Conservation (phyloP, 1,140 invertebrate genomes). For the Protaetia brevitarsis region DNA sequence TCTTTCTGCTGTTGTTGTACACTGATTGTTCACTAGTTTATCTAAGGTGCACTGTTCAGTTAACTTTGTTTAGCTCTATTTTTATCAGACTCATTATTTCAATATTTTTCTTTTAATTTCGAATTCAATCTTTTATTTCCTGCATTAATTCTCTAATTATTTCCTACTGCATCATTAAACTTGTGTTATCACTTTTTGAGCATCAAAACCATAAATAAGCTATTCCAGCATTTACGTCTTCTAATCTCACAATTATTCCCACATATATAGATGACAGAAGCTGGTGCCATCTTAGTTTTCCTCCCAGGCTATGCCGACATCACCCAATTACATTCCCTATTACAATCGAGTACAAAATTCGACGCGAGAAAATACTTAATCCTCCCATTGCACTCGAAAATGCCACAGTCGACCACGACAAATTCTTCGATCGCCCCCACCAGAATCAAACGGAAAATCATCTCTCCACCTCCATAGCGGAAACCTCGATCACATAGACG, state of each 20-base stretch:
- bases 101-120: too few species aligned
- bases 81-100: too few species aligned
- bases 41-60: too few species aligned
- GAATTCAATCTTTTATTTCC: too few species aligned
- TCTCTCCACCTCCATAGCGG: slow-evolving; percentile 81
- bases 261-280: slow-evolving; percentile 34
- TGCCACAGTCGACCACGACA: slow-evolving; percentile 71
- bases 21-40: too few species aligned
- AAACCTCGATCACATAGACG: slow-evolving; percentile 91
- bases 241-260: slow-evolving; percentile 19
- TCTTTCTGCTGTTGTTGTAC: too few species aligned
- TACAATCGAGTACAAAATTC: slow-evolving; percentile 50
- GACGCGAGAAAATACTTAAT: slow-evolving; percentile 56
- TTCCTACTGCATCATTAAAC: too few species aligned
- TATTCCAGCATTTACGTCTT: not conserved
- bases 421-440: slow-evolving; percentile 68
- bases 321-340: slow-evolving; percentile 56
- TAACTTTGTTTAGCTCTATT: too few species aligned
- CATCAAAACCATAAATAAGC: too few species aligned
- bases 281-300: slow-evolving; percentile 85
- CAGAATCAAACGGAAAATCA: slow-evolving; percentile 67
- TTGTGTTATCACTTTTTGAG: too few species aligned
- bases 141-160: too few species aligned
- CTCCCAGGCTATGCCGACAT: slow-evolving; percentile 77
- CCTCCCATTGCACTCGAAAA: slow-evolving; percentile 77